Percentiles rank a stretch among this genome's conserved stretches.
These are phyloP conservation scores for Plutomurus gul DNA, from an alignment of 1,140 invertebrate genomes.

Conservation along the genomic window DNA sequence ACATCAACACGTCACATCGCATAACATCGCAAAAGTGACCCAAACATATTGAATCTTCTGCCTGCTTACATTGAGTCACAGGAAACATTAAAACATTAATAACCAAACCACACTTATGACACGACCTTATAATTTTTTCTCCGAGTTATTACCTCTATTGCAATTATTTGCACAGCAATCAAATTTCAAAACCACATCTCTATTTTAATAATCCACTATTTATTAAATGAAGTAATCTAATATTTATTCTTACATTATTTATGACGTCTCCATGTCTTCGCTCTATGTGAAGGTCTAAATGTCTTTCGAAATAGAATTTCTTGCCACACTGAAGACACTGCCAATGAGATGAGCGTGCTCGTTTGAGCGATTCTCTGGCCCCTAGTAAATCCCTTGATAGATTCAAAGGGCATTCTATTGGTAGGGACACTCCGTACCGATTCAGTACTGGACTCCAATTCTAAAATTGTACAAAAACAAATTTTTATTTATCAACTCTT, in stretches of 20 bases:
- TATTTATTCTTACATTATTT: conserved; percentile 70
- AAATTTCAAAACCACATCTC: too few species aligned
- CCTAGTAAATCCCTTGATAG: conserved; percentile 82
- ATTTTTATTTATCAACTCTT: neutral
- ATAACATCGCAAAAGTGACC: conserved; percentile 94
- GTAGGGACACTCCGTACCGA: conserved; percentile 79
- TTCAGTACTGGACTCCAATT: conserved; percentile 87
- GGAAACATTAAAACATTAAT: too few species aligned
- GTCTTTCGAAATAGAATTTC: conserved; percentile 85
- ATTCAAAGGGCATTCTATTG: conserved; percentile 87
- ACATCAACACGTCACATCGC: conserved; percentile 80
- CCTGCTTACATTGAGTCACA: too few species aligned
- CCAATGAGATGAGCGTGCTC: conserved; percentile 83
- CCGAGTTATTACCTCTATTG: too few species aligned
- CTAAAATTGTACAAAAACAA: conserved; percentile 58
- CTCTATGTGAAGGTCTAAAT: conserved; percentile 87
- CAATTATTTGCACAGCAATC: conserved; percentile 10
- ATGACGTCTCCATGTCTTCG: conserved; percentile 82
- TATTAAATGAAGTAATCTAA: neutral
- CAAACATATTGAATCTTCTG: conserved; percentile 85
- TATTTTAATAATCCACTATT: neutral
- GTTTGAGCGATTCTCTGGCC: conserved; percentile 79
- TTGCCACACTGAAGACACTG: conserved; percentile 90
- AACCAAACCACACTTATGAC: too few species aligned
- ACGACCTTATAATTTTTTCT: too few species aligned